Conservation (phyloP, 2,113 vertebrate genomes). For the Hydropotes inermis region DNA sequence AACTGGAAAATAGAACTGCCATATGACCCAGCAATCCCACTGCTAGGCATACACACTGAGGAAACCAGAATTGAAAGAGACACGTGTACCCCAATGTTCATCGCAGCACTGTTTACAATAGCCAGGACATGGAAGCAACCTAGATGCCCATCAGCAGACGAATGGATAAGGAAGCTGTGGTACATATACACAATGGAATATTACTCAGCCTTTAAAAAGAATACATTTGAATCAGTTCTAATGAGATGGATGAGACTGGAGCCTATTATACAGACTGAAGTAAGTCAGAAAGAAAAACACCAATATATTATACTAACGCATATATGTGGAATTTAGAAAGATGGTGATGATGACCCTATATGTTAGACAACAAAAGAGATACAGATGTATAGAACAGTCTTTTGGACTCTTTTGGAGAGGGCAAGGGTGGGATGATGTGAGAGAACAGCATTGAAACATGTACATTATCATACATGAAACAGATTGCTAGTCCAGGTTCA, state of each 20-base stretch:
- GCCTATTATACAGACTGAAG: background rate
- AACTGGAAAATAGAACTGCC: background rate
- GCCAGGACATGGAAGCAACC: background rate
- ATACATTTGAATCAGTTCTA: background rate
- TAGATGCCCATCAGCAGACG: accelerated
- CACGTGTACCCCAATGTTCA: background rate
- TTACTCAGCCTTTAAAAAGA: background rate
- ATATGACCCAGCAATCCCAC: background rate
- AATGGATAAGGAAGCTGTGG: background rate
- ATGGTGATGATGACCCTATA: background rate
- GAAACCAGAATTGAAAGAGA: background rate
- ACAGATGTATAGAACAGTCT: background rate
- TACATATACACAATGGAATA: background rate
- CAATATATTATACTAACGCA: background rate
- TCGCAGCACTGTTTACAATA: background rate
- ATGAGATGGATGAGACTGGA: background rate
- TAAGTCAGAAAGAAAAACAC: background rate
- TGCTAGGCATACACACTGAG: background rate
- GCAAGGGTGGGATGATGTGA: background rate
- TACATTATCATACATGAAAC: background rate
- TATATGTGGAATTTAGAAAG: background rate
- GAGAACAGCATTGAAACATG: background rate
- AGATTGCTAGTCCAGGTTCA: background rate
- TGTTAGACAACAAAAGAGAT: background rate
- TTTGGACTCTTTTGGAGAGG: background rate